These are phyloP conservation scores for Pantherophis vulpinus DNA, from an alignment of 2,797 vertebrate genomes.

Conservation along the genomic window DNA sequence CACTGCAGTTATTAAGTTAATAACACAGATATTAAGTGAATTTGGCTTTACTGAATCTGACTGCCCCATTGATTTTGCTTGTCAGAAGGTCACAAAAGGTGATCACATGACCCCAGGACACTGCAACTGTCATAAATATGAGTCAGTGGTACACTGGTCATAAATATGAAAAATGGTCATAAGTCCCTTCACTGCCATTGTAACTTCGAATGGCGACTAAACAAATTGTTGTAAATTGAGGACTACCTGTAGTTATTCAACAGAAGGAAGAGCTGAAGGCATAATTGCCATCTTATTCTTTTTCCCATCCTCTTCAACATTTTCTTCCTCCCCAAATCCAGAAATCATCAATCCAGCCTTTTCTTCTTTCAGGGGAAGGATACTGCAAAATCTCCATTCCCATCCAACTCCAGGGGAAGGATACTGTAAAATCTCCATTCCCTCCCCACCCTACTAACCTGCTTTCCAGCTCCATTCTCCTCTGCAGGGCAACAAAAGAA, in stretches of 20 bases:
- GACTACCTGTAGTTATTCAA: neutral
- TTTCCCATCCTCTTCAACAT: neutral
- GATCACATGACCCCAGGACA: neutral
- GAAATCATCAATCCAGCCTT: neutral
- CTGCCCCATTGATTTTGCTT: neutral
- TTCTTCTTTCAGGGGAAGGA: neutral
- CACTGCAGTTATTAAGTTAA: neutral
- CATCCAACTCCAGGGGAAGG: too few species aligned
- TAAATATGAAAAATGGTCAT: neutral
- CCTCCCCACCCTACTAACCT: too few species aligned
- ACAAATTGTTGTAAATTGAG: neutral
- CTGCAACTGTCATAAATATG: neutral
- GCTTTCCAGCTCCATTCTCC: too few species aligned
- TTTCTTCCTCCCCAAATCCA: neutral
- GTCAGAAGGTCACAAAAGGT: too few species aligned
- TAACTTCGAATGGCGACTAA: neutral
- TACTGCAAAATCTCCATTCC: too few species aligned
- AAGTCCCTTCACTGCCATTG: neutral
- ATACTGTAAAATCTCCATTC: too few species aligned
- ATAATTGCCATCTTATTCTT: neutral
- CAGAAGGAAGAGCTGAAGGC: neutral
- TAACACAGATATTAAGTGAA: neutral
- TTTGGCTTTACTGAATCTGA: neutral
- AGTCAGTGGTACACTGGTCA: neutral
- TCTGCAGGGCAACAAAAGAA: too few species aligned